A percentile compares a stretch with the other conserved stretches of the same genome.
Conservation (phyloP, 2,113 vertebrate species). For the Lynx canadensis region DNA sequence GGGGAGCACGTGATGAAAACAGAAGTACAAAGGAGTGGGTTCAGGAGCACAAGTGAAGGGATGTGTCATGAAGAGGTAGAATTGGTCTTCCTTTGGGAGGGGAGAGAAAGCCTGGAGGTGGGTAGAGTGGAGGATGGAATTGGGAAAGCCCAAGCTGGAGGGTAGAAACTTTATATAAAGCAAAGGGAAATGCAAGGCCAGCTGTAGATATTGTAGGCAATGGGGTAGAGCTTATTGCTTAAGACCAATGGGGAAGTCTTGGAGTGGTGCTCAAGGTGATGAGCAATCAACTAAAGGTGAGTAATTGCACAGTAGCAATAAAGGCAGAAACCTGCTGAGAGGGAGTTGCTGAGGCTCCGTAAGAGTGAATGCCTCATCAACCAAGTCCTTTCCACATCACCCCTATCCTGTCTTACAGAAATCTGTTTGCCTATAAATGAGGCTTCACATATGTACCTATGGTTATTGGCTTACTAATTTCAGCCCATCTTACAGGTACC, state of each 20-base stretch:
- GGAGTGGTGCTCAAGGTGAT: background rate
- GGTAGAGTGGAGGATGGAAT: rapidly evolving
- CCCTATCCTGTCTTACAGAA: background rate
- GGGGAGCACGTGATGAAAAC: rapidly evolving
- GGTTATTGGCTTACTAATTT: background rate
- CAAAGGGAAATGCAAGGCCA: background rate
- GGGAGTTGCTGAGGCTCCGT: rapidly evolving
- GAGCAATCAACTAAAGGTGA: background rate
- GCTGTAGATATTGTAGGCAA: background rate
- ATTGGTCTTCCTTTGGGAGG: background rate
- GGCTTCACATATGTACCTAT: background rate
- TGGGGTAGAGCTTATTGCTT: background rate
- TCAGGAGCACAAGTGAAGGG: background rate
- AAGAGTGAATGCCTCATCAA: background rate
- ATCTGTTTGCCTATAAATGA: background rate
- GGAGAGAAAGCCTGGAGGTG: background rate
- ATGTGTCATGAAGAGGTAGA: rapidly evolving
- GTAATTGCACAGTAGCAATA: background rate
- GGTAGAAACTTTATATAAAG: background rate
- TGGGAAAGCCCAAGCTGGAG: background rate
- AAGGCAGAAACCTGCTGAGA: background rate
- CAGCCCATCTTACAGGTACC: background rate
- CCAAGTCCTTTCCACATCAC: background rate
- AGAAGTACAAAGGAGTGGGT: background rate
- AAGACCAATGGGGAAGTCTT: background rate